phyloP scores from a whole-genome alignment of 1,140 invertebrate species.

The Rhagoletis pomonella region DNA sequence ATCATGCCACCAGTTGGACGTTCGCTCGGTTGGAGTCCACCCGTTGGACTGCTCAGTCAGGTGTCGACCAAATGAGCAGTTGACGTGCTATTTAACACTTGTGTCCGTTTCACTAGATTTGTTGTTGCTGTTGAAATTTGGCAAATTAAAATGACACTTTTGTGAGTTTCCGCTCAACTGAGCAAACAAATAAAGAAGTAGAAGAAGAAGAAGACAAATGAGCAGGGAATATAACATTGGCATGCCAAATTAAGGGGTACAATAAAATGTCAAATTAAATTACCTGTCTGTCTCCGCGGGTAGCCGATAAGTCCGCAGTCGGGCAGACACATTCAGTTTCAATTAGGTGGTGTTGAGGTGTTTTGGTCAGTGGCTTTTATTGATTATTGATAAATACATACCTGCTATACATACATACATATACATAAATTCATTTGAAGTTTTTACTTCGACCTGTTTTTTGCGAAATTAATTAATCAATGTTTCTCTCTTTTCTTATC shows the following conservation, averaged over 20 bases:
- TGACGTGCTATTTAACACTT: constrained; percentile 38
- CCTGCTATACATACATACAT: too few species aligned
- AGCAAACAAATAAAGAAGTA: background rate
- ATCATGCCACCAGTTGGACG: background rate
- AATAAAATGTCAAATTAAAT: constrained; percentile 55
- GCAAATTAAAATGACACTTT: constrained; percentile 55
- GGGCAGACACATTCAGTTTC: too few species aligned
- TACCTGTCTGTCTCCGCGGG: background rate
- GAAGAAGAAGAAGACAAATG: background rate
- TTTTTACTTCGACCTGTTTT: too few species aligned
- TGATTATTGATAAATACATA: too few species aligned
- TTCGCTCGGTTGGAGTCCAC: too few species aligned
- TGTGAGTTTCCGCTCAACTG: constrained; percentile 41
- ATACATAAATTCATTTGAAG: too few species aligned
- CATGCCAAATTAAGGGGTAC: constrained; percentile 26
- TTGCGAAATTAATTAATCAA: background rate
- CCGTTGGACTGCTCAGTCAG: background rate
- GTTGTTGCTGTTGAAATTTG: background rate
- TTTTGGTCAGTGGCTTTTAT: too few species aligned
- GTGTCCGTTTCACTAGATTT: background rate
- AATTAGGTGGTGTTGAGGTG: too few species aligned
- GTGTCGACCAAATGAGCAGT: constrained; percentile 23
- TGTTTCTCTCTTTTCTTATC: background rate
- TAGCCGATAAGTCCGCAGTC: too few species aligned
- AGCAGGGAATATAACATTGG: constrained; percentile 3